Base-by-base conservation (phyloP, 2,888 invertebrate genomes). In the Synergus gifuensis region DNA sequence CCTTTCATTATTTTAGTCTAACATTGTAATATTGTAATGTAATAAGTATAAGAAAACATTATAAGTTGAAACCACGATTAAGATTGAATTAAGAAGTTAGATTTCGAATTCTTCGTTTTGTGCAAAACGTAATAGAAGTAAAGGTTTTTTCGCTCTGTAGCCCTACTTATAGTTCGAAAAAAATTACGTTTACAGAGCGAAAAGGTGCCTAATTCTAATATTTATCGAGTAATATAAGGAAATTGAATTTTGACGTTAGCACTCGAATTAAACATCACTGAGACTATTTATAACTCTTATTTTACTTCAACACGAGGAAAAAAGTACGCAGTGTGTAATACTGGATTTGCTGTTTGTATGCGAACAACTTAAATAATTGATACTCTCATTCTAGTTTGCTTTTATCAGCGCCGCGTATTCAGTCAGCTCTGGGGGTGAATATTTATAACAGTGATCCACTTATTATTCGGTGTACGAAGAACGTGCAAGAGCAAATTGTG, bases 331-430 rank as follows among this genome's bases (percentile, higher is more conserved):
- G 28, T n/a, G 54, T 73, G 40, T n/a, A 54, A 73, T 73, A 73
- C 36, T 62, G 36, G n/a, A 73, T 73, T 73, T 49, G 40, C 54
- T 73, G n/a, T 54, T 73, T 36, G 54, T 54, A 40, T 73, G 40
- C 40, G 73, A 73, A 54, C 36, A 36, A 36, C 54, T 73, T 73
- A 49, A 73, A 73, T 73, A 73, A 73, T 73, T 73, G 73, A 73
- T 73, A 66, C 42, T 18, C 42, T 66, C 66, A 42, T 44, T 42
- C 42, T 44, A 54, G 73, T 73, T 58, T 73, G 54, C 73, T 73
- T 73, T 73, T 73, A 73, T 54, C 54, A n/a, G 73, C 54, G n/a
- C 73, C 36, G 54, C 12, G 49, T 54, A 54, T 54, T 73, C 54
- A 54, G 73, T 54, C 73, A 73, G 73, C 22, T 46, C 18, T 73